Percentiles rank a stretch among this genome's conserved stretches.
Evolutionary conservation across 2,113 vertebrate species (phyloP).

Genomic region (Macrotis lagotis): DNA sequence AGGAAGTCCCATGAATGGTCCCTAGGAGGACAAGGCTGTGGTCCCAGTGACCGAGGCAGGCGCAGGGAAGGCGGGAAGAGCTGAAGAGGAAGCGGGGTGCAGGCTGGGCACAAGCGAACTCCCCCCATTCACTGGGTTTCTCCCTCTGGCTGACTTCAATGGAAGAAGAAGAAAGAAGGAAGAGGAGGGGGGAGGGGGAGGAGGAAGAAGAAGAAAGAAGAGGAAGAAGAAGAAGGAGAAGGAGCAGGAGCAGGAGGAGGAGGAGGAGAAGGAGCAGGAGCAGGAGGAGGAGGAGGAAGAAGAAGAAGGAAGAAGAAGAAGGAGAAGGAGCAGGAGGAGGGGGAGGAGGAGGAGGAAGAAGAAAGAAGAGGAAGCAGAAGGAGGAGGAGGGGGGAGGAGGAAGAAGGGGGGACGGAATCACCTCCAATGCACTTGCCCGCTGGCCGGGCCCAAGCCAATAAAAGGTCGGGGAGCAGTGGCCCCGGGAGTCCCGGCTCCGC

Average conservation of each 20-base stretch:
- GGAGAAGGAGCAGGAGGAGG: too few species aligned
- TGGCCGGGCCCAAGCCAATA: background rate
- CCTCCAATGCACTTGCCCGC: background rate
- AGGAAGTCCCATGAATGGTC: background rate
- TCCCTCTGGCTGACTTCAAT: background rate
- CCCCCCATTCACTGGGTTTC: background rate
- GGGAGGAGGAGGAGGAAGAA: too few species aligned
- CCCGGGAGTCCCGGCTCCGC: background rate
- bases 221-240: too few species aligned
- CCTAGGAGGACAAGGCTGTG: background rate
- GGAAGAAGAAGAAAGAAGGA: background rate
- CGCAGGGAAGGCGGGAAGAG: background rate
- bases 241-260: too few species aligned
- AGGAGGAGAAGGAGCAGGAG: too few species aligned
- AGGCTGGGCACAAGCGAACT: background rate
- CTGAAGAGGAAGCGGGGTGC: background rate
- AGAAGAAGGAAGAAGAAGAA: too few species aligned
- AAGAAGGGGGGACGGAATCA: too few species aligned
- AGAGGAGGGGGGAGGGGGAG: too few species aligned
- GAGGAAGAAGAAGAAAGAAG: too few species aligned
- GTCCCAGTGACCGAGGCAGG: background rate
- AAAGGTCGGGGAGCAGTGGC: background rate
- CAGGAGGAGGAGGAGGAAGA: background rate
- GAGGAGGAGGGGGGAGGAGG: background rate
- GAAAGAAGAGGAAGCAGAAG: too few species aligned